A percentile compares a stretch with the other conserved stretches of the same genome.
These are phyloP conservation scores for Marcusenius ussheri DNA, from an alignment of 2,113 vertebrate genomes.

Conservation along the genomic window DNA sequence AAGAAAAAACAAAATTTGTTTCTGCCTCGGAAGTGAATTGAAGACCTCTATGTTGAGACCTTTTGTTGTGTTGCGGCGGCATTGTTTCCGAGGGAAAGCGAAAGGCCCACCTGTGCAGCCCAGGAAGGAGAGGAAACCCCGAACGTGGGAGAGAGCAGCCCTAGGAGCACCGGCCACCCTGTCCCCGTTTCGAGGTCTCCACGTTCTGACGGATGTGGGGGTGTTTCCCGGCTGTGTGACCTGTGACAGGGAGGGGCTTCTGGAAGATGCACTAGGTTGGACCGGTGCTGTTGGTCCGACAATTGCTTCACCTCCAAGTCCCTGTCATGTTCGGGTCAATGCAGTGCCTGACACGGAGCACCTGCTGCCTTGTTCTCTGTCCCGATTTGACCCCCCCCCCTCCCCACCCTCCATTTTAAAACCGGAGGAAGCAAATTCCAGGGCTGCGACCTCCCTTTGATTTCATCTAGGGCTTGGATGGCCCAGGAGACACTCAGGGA, in stretches of 20 bases:
- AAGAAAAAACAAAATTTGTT: constrained; percentile 75
- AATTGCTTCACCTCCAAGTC: not conserved
- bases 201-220: constrained; percentile 23
- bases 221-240: not conserved
- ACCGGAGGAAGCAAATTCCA: not conserved
- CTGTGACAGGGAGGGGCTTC: constrained; percentile 15
- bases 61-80: constrained; percentile 63
- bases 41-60: constrained; percentile 77
- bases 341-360: not conserved
- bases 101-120: constrained; percentile 45
- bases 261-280: not conserved
- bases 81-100: constrained; percentile 42
- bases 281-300: not conserved
- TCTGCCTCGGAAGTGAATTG: constrained; percentile 97
- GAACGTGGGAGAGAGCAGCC: constrained; percentile 29
- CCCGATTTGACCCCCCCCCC: not conserved
- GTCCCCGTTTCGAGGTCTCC: constrained; percentile 41
- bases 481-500: not conserved
- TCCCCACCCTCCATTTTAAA: not conserved
- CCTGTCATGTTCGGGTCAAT: not conserved
- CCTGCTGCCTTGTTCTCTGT: not conserved
- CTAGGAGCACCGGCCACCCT: constrained; percentile 40
- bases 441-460: not conserved
- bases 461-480: not conserved
- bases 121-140: constrained; percentile 40